These are phyloP conservation scores for Oenanthe oenanthe DNA, from an alignment of 2,113 vertebrate genomes.

Conservation along the genomic window DNA sequence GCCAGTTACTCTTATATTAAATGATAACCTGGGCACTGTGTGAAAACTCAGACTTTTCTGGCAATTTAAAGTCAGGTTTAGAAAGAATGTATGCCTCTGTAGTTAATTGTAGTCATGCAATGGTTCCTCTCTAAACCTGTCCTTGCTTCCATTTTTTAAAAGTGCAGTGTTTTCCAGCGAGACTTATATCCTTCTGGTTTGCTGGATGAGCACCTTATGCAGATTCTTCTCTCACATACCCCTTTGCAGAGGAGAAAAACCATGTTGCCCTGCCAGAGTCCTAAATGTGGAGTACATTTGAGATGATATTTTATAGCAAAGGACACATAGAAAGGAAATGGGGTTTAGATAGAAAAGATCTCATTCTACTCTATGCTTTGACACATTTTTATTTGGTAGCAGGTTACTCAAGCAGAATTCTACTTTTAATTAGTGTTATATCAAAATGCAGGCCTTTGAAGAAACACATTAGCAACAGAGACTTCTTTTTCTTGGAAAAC, in stretches of 20 bases:
- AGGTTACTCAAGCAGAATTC: neutral
- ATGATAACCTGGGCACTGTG: neutral
- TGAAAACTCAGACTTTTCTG: slow-evolving; percentile 16
- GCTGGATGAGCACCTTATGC: neutral
- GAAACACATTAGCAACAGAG: neutral
- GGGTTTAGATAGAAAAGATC: neutral
- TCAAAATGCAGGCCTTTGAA: neutral
- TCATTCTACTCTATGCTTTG: neutral
- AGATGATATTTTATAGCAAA: neutral
- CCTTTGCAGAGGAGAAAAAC: neutral
- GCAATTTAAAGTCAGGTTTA: neutral
- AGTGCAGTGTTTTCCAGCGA: neutral
- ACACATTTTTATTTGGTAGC: neutral
- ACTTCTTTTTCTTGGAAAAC: neutral
- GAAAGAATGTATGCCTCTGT: neutral
- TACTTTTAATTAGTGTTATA: neutral
- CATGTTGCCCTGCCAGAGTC: neutral
- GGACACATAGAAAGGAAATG: neutral
- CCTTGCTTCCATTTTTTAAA: neutral
- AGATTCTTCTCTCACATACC: neutral
- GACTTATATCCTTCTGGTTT: neutral
- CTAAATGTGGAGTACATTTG: neutral
- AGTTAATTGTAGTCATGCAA: neutral
- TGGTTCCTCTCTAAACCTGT: neutral
- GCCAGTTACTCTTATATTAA: neutral